Conservation (phyloP, 2,888 invertebrate genomes). For the Brenthis ino region DNA sequence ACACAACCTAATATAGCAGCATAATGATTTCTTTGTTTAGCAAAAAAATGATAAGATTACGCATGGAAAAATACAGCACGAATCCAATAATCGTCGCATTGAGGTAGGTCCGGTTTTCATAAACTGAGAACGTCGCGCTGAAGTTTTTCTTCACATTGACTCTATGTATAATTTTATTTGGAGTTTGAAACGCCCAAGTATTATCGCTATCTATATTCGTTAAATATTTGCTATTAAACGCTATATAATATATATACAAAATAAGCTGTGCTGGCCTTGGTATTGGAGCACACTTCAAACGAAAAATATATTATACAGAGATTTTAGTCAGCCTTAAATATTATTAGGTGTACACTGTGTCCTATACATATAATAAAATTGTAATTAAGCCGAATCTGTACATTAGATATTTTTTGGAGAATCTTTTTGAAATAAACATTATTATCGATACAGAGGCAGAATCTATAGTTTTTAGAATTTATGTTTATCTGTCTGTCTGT, state of each 20-base stretch:
- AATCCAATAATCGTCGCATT: conserved; percentile 50
- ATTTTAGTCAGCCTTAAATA: too few species aligned
- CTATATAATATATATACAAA: not conserved
- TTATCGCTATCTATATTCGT: not conserved
- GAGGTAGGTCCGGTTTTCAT: conserved; percentile 60
- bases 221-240: not conserved
- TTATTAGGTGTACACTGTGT: too few species aligned
- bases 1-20: conserved; percentile 2
- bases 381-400: too few species aligned
- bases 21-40: conserved; percentile 22
- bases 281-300: too few species aligned
- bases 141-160: not conserved
- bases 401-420: too few species aligned
- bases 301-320: too few species aligned
- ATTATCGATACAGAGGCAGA: too few species aligned
- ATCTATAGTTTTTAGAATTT: too few species aligned
- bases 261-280: too few species aligned
- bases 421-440: too few species aligned
- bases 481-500: too few species aligned
- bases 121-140: conserved; percentile 38
- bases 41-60: conserved; percentile 48
- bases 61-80: conserved; percentile 58
- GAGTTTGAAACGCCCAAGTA: not conserved
- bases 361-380: too few species aligned
- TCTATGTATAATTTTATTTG: not conserved